Evolutionary conservation across 2,888 invertebrate genomes (phyloP), one percentile per base, ranked within the genome.

Genomic region (Miltochrista miniata): DNA sequence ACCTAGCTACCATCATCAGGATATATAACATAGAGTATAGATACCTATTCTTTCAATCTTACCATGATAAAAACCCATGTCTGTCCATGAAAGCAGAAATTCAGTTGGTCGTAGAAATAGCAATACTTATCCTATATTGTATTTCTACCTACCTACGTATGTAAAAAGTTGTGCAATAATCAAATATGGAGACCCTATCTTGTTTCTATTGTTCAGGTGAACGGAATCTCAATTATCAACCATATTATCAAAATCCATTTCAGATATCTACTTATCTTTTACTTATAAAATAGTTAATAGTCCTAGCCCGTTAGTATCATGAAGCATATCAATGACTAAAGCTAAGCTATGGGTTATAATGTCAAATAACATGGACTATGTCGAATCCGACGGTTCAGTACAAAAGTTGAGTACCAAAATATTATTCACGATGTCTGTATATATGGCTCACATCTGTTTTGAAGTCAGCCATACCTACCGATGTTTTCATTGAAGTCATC

Each of bases 321-420:
- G 74, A 86, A 87, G 84, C 86, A 74, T 73, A 70, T 71, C 54
- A 68, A 72, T 76, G 65, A 72, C 78, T 78, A 79, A 62, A 73
- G 79, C 74, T 75, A 88, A 85, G 89, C 89, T 89, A 87, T 83
- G 80, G 82, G 70, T 79, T 85, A 72, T 76, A 35, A 83, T 76
- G 79, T 85, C 78, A 77, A 84, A 83, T 75, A 81, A 83, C 64
- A 83, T 87, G 89, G 90, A 89, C 90, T 77, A 72, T 78, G 82
- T 84, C 87, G 79, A 76, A 72, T 58, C 65, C 83, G 85, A 87
- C 87, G 70, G 73, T 63, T 78, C 65, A 85, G 82, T 89, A 90
- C 86, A 90, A 89, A 89, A 87, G 61, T 79, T 67, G 78, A 83
- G 84, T 89, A 89, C 87, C 87, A 89, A 90, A 88, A 89, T 87